Percentiles rank a stretch among this genome's conserved stretches.
phyloP scores from a whole-genome alignment of 2,113 vertebrate species.

The Oophaga pumilio region DNA sequence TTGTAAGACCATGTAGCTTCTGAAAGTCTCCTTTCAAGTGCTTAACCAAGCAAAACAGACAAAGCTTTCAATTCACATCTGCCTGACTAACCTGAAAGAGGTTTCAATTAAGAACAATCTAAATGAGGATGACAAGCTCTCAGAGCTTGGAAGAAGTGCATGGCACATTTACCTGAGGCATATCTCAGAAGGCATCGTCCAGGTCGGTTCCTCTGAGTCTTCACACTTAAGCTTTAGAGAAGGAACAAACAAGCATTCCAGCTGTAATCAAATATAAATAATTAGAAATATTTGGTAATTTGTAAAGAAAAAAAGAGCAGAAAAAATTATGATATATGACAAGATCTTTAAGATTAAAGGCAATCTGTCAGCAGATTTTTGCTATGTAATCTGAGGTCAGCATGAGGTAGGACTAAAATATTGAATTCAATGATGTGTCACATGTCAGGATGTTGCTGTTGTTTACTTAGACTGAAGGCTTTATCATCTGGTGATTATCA shows the following conservation, averaged over 20 bases:
- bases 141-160: slow-evolving; percentile 49
- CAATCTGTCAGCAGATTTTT: no score
- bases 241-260: slow-evolving; percentile 66
- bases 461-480: no score
- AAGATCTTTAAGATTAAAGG: no score
- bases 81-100: slow-evolving; percentile 46
- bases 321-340: background rate
- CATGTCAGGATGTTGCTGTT: no score
- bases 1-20: background rate
- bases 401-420: no score
- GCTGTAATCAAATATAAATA: slow-evolving; percentile 63
- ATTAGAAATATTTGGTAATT: background rate
- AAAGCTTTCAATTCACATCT: slow-evolving; percentile 44
- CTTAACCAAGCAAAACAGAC: slow-evolving; percentile 21
- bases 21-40: slow-evolving; percentile 1
- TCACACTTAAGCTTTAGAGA: slow-evolving; percentile 62
- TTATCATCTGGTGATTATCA: no score
- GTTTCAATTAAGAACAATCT: slow-evolving; percentile 53
- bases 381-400: no score
- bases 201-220: slow-evolving; percentile 66
- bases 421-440: no score
- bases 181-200: slow-evolving; percentile 91
- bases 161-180: slow-evolving; percentile 79
- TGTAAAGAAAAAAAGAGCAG: background rate
- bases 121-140: slow-evolving; percentile 48